Evolutionary conservation across 92 coral and sea anemone genomes (phyloP), one percentile per base, ranked within the genome.

Genomic region (Actinostola sp.): DNA sequence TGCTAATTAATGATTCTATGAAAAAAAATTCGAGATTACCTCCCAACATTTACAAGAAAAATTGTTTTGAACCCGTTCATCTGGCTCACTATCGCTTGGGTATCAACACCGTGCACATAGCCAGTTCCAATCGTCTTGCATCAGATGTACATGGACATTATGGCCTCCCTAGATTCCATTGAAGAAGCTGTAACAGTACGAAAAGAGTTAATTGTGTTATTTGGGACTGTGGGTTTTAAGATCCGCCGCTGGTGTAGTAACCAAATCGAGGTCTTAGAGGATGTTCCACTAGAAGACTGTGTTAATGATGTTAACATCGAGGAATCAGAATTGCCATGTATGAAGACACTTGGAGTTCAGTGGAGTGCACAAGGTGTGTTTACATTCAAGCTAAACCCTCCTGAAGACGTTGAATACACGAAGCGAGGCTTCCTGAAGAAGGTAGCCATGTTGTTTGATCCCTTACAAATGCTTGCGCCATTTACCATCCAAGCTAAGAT

Each of bases 111-210:
- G n/a, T n/a, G n/a, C n/a, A n/a, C n/a, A n/a, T n/a, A n/a, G n/a
- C n/a, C n/a, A n/a, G n/a, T n/a, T 36, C 66, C 65, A 32, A 70
- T 74, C 44, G 76, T 85, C 65, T 54, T 73, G 0, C 52, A 77
- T n/a, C 74, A 86, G 43, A 54, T 86, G 64, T 86, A 80, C 62
- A 78, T 80, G 59, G 86, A 80, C 63, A 69, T 80, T 58, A 72
- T 80, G 50, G 62, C 75, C 2, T 80, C 83, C 4, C 25, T 67
- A 13, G 75, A 80, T 20, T 67, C 86, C 1, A 73, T 67, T 1
- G 79, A 80, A 48, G 70, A 86, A 71, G 80, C 90, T 7, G 38
- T 86, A 1, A 24, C 48, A 7, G 75, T 61, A 16, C 68, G 75
- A 30, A 30, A 71, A 8, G 67, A 82, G 20, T 73, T 71, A 14